A percentile compares a stretch with the other conserved stretches of the same genome.
phyloP scores from a whole-genome alignment of 2,888 invertebrate species.

The Sympetrum striolatum region DNA sequence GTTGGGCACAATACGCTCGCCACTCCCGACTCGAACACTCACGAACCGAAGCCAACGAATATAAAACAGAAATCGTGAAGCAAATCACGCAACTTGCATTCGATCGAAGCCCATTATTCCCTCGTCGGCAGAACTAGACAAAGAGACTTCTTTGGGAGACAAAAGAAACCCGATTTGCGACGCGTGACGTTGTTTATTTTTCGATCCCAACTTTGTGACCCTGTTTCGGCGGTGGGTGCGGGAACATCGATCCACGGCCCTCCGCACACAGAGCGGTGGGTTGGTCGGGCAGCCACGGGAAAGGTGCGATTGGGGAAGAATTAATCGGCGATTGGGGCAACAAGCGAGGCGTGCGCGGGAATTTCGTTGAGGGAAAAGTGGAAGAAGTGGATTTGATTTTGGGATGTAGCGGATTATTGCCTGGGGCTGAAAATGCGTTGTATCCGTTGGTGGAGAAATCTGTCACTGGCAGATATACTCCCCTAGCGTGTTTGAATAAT shows the following conservation, averaged over 20 bases:
- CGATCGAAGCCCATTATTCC: no score
- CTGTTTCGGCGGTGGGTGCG: background rate
- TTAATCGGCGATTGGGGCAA: background rate
- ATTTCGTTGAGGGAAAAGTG: background rate
- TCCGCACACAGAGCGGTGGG: background rate
- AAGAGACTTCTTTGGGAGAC: no score
- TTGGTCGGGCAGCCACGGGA: background rate
- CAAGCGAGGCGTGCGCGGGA: background rate
- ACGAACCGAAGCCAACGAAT: no score
- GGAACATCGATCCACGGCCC: background rate
- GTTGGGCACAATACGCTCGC: no score
- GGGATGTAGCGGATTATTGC: background rate
- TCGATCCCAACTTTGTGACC: background rate
- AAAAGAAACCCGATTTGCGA: no score
- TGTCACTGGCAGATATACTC: background rate
- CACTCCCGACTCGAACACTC: no score
- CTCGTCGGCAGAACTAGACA: no score
- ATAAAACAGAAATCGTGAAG: no score
- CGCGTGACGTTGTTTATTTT: background rate
- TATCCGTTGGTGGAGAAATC: no score
- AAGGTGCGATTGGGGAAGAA: background rate
- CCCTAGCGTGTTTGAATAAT: background rate
- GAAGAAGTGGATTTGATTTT: background rate
- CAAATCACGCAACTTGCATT: no score
- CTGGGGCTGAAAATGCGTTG: no score